Base-by-base conservation (phyloP, 2,888 invertebrate species). In the Synergus itoensis region DNA sequence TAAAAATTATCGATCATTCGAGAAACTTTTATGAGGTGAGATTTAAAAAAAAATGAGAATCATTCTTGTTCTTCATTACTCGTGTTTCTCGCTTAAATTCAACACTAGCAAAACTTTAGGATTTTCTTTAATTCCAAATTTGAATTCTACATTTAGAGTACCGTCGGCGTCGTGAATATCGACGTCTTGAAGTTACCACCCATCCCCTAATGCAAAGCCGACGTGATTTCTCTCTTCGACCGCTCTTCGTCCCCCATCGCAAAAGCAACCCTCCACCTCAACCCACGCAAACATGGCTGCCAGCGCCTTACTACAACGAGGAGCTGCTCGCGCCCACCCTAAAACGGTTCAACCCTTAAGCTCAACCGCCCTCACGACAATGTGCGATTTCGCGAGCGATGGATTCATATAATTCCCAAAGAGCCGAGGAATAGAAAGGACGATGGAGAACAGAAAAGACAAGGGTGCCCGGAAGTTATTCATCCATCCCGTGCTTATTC, bases 221-320 rank as follows among this genome's bases (percentile, higher is more conserved):
- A 57, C 73, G 21, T 45, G 67, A 67, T 45, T 45, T 21, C 73
- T 53, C 53, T 73, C 73, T 73, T 73, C 40, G n/a, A 53, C 36
- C 73, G 53, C 73, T 73, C 53, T 82, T 86, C 84, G 81, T 84
- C 84, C 81, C 84, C 86, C 84, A 84, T 82, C 85, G 81, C 83
- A 82, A 78, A 80, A 73, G 80, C 82, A 85, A 86, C 85, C 86
- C 86, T 86, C 86, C 81, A 86, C 85, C 81, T 86, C 85, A 85
- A 87, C 85, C 86, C 86, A 84, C 85, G 82, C 88, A 89, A 90
- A 89, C 87, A 90, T 89, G 87, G 88, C 89, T 86, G 84, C 87
- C 83, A 86, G 82, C 73, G 73, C 73, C 73, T 73, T 73, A 73
- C 73, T 73, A 73, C 73, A 53, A 40, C 53, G 73, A 36, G 40